Base-by-base conservation (phyloP, 1,140 invertebrate species). In the Pachyrhynchus sulphureomaculatus region DNA sequence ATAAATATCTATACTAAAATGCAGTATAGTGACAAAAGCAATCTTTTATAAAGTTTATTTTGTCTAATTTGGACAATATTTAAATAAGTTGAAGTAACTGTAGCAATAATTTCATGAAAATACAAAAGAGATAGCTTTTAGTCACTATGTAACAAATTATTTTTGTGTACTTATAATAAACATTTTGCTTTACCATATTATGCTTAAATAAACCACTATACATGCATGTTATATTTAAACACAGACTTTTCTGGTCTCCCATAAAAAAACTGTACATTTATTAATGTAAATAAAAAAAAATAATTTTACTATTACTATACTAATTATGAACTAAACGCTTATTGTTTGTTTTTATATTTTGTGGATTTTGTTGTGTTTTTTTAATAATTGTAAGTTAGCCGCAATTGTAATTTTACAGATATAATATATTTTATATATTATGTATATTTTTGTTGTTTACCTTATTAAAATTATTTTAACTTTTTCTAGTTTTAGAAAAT, bases 391-490 rank as follows among this genome's bases (percentile, higher is more conserved):
- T 61, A 68, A 60, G 60, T 66, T 62, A 66, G 63, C 59, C 21
- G 48, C 62, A 67, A 68, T 62, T 67, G 65, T 66, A 68, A 64
- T 68, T 66, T 66, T 66, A 51, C 41, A 63, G 52, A 65, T 59
- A 55, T 42, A 65, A 68, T 56, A 64, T 66, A 64, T 66, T 66
- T 64, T 66, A 69, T 68, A 64, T 64, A 64, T 61, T 61, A 52
- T 68, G 67, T 70, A 70, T 52, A 67, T 70, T 70, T 68, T 70
- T 70, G 68, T 70, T 70, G 68, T 68, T 65, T 64, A 68, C 39
- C 56, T 64, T 67, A 64, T 64, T 70, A 70, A 70, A n/a, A 68
- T 68, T 68, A 70, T 70, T 70, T 68, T 63, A 70, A 66, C 42
- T 52, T 57, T n/a, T 59, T 66, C 37, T 68, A 70, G 64, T 67